phyloP scores from a whole-genome alignment of 2,113 vertebrate species.

The Oreochromis spilurus region DNA sequence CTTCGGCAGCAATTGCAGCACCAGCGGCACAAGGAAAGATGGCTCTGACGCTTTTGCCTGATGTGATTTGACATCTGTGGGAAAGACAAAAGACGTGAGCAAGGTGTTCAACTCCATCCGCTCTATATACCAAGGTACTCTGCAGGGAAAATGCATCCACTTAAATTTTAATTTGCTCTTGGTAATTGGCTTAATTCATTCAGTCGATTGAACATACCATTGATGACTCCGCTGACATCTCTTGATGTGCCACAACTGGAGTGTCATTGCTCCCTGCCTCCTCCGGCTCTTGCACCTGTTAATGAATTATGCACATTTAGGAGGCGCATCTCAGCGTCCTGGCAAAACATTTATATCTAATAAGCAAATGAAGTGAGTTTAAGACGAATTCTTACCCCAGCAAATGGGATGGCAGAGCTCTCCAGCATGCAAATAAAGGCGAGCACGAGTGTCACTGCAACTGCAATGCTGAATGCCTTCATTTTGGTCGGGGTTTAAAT shows the following conservation, averaged over 20 bases:
- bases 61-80: constrained; percentile 43
- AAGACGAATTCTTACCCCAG: constrained; percentile 57
- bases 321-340: constrained; percentile 1
- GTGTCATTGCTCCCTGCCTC: constrained; percentile 50
- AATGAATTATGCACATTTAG: constrained; percentile 47
- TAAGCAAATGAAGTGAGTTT: constrained; percentile 11
- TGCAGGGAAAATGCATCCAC: constrained; percentile 38
- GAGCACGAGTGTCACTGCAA: constrained; percentile 68
- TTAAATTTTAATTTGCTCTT: constrained; percentile 53
- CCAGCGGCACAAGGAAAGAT: constrained; percentile 73
- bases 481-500: constrained; percentile 41
- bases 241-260: constrained; percentile 45
- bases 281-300: constrained; percentile 54
- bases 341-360: constrained; percentile 42
- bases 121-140: not conserved
- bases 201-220: constrained; percentile 61
- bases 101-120: constrained; percentile 3
- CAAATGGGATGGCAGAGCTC: constrained; percentile 55
- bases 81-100: constrained; percentile 7
- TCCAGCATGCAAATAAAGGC: constrained; percentile 62
- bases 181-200: constrained; percentile 61
- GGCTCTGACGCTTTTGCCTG: constrained; percentile 67
- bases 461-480: constrained; percentile 68
- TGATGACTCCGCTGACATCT: constrained; percentile 45
- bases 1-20: constrained; percentile 77